Conservation (phyloP, 2,888 invertebrate genomes). For the Caenorhabditis doughertyi region DNA sequence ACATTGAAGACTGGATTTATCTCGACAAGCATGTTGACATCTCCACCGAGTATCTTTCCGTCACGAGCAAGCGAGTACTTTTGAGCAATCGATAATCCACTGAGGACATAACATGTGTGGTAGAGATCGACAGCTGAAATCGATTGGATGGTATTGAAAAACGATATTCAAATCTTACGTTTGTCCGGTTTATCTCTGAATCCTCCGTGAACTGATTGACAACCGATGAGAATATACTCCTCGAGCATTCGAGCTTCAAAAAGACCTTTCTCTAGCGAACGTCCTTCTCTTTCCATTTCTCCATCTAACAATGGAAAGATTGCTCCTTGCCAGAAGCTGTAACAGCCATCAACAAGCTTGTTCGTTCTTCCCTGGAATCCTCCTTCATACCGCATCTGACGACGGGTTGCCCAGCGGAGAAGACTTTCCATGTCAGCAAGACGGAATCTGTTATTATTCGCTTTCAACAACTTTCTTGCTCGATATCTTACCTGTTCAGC, state of each 20-base stretch:
- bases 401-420: slow-evolving; percentile 88
- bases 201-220: slow-evolving; percentile 90
- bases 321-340: slow-evolving; percentile 99
- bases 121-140: slow-evolving; percentile 89
- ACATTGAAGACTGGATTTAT: slow-evolving; percentile 77
- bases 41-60: slow-evolving; percentile 71
- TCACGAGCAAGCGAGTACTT: slow-evolving; percentile 84
- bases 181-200: slow-evolving; percentile 97
- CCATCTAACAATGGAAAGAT: slow-evolving; percentile 86
- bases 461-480: too few species aligned
- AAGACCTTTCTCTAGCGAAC: slow-evolving; percentile 42
- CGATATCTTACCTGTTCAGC: slow-evolving; percentile 85
- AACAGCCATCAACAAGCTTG: slow-evolving; percentile 98
- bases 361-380: slow-evolving; percentile 92
- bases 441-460: slow-evolving; percentile 68
- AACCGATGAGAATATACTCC: slow-evolving; percentile 94
- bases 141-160: too few species aligned
- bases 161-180: slow-evolving; percentile 83
- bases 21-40: slow-evolving; percentile 45
- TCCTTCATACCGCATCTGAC: slow-evolving; percentile 95
- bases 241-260: slow-evolving; percentile 87
- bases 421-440: slow-evolving; percentile 68
- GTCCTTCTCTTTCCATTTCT: slow-evolving; percentile 64
- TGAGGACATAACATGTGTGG: slow-evolving; percentile 96
- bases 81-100: slow-evolving; percentile 95